Evolutionary conservation across 2,888 invertebrate species (phyloP), one percentile per base, ranked within the genome.

Genomic region (Seira ritae): DNA sequence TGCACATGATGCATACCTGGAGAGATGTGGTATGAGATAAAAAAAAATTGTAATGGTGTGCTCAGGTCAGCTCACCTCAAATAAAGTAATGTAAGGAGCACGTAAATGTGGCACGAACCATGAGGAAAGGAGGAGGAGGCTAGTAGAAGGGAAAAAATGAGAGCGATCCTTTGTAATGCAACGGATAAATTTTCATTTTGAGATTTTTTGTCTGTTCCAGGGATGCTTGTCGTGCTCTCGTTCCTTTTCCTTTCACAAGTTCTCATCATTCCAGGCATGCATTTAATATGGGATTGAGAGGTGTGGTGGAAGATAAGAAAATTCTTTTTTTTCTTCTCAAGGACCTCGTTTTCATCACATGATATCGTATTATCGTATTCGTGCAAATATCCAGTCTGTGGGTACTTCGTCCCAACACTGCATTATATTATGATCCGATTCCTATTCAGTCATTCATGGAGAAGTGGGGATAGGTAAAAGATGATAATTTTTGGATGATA

Each of bases 121-220:
- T 31, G 31, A 31, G 31, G 8, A 31, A 31, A 31, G 31, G 31
- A 31, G 31, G 31, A 2, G 31, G 31, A 31, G n/a, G n/a, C n/a
- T n/a, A n/a, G n/a, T n/a, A n/a, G n/a, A 31, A 31, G 31, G 31
- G 31, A 8, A 31, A 31, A 50, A 50, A 50, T 50, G 50, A 50
- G 17, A n/a, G 17, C 50, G 15, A n/a, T 50, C 50, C 2, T 50
- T 50, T 50, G 17, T 50, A n/a, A n/a, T 50, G 50, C 50, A 50
- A n/a, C 74, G 85, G 80, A 82, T 84, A 79, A 83, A 84, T 87
- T 87, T 85, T 85, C 87, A 87, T 87, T 85, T 87, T 85, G 87
- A 83, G 85, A 84, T 85, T 85, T 85, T 80, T 12, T 74, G 67
- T 68, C 68, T 65, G 19, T 46, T 69, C 37, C 31, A 31, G 31